Conservation (phyloP, 2,888 invertebrate genomes). For the Phengaris alcon region DNA sequence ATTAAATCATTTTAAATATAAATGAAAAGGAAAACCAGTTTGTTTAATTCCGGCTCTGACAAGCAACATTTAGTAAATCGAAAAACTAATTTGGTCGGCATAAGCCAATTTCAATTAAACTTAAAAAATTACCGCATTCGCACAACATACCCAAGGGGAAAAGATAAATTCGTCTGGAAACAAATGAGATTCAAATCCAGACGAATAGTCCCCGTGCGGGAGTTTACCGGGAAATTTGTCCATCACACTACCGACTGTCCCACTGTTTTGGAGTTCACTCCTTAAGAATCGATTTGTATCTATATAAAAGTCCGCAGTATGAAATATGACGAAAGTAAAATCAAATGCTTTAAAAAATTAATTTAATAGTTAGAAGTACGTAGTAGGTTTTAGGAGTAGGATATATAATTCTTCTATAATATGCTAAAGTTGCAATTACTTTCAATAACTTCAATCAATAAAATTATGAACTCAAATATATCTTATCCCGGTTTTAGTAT, state of each 20-base stretch:
- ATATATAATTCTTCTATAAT: background rate
- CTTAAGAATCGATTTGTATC: background rate
- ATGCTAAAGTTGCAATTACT: background rate
- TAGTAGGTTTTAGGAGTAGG: background rate
- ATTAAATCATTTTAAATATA: background rate
- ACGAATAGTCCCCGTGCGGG: slow-evolving; percentile 77
- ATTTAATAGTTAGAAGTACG: background rate
- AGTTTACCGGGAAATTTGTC: slow-evolving; percentile 76
- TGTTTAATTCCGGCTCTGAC: background rate
- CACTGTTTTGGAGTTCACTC: slow-evolving; percentile 44
- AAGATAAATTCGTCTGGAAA: slow-evolving; percentile 76
- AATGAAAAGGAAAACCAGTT: background rate
- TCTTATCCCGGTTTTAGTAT: slow-evolving; percentile 35
- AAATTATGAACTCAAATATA: background rate
- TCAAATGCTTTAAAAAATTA: background rate
- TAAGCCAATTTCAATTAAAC: slow-evolving; percentile 61
- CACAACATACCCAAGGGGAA: slow-evolving; percentile 66
- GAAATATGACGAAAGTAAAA: too few species aligned
- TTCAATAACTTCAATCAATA: background rate
- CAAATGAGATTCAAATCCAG: slow-evolving; percentile 79
- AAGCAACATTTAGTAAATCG: too few species aligned
- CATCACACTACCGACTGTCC: slow-evolving; percentile 68
- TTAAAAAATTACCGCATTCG: slow-evolving; percentile 60
- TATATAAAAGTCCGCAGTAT: too few species aligned
- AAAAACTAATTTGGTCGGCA: background rate